Percentiles rank a stretch among this genome's conserved stretches.
phyloP scores from a whole-genome alignment of 2,797 vertebrate species.

The Rhinoraja longicauda region DNA sequence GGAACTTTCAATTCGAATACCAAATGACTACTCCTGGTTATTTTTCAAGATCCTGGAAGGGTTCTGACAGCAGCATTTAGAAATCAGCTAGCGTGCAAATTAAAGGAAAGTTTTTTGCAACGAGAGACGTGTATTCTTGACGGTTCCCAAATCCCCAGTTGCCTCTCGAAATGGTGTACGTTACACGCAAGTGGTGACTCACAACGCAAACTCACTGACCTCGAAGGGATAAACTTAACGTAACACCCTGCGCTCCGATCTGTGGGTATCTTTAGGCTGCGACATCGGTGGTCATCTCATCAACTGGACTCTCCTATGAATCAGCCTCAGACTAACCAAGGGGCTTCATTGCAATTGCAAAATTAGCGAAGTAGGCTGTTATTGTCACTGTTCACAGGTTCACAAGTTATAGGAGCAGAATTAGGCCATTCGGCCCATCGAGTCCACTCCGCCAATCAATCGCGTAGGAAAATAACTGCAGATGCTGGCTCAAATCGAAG shows the following conservation, averaged over 20 bases:
- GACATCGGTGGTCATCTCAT: neutral
- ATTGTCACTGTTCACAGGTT: neutral
- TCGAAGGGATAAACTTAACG: neutral
- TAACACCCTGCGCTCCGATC: neutral
- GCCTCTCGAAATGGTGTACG: neutral
- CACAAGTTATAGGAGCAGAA: too few species aligned
- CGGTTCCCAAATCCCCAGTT: neutral
- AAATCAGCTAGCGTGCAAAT: neutral
- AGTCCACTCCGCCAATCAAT: too few species aligned
- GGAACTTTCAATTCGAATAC: constrained; percentile 17
- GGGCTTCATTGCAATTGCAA: neutral
- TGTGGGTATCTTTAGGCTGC: neutral
- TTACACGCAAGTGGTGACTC: neutral
- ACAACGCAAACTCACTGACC: neutral
- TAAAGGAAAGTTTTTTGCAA: neutral
- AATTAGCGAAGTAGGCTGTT: neutral
- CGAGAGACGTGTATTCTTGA: neutral
- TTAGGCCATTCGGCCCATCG: too few species aligned
- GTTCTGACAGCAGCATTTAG: constrained; percentile 18
- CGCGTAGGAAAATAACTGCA: too few species aligned
- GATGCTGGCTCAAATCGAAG: too few species aligned
- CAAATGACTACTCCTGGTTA: neutral
- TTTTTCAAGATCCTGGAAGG: constrained; percentile 3
- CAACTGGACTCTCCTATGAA: neutral
- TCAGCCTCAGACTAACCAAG: neutral